Conservation (phyloP, 1,140 invertebrate genomes). For the Papilio polytes region DNA sequence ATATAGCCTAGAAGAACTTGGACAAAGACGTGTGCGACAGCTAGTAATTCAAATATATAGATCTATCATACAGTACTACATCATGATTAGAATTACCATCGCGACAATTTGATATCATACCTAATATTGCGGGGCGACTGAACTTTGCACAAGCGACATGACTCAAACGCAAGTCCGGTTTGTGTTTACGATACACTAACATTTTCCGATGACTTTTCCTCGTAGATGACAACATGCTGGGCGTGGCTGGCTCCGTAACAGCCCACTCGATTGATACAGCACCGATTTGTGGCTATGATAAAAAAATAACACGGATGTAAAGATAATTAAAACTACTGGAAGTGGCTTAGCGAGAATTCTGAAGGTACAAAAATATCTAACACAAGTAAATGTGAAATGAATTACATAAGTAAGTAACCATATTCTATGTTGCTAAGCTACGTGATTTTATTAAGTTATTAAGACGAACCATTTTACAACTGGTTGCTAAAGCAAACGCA, state of each 20-base stretch:
- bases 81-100: not conserved
- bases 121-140: constrained; percentile 13
- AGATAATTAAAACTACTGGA: constrained; percentile 2
- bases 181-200: constrained; percentile 27
- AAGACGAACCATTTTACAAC: not conserved
- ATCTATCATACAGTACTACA: not conserved
- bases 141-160: constrained; percentile 25
- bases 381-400: not conserved
- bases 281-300: constrained; percentile 3
- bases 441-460: not conserved
- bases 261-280: constrained; percentile 16
- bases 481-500: not conserved
- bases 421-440: not conserved
- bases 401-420: not conserved
- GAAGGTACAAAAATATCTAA: not conserved
- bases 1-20: too few species aligned
- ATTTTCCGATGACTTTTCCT: constrained; percentile 37
- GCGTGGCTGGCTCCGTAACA: not conserved
- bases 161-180: constrained; percentile 34
- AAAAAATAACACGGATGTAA: constrained; percentile 17
- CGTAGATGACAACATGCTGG: constrained; percentile 31
- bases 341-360: not conserved
- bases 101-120: constrained; percentile 13
- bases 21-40: too few species aligned
- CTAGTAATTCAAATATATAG: not conserved